These are phyloP conservation scores for Drosophila falleni DNA, from an alignment of 2,888 invertebrate species.

Conservation along the genomic window DNA sequence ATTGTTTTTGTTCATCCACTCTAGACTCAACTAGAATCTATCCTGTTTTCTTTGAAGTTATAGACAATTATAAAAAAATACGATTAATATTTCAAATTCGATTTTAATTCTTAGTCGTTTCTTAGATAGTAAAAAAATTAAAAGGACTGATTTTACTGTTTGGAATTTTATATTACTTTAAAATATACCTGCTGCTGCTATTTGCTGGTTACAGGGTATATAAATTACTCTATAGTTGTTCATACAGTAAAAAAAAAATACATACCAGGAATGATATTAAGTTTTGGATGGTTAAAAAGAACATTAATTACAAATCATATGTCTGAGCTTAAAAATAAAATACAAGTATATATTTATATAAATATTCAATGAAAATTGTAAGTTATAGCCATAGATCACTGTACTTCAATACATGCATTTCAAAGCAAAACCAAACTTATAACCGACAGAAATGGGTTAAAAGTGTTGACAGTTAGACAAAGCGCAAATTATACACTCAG, in stretches of 20 bases:
- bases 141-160: not conserved
- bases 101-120: no score
- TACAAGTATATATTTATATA: not conserved
- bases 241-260: conserved; percentile 46
- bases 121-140: no score
- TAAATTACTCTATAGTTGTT: conserved; percentile 1
- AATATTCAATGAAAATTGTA: not conserved
- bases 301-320: no score
- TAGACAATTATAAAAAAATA: not conserved
- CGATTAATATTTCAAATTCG: not conserved
- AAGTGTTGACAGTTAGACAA: conserved; percentile 78
- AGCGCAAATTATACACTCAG: conserved; percentile 73
- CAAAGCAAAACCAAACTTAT: conserved; percentile 57
- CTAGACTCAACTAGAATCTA: not conserved
- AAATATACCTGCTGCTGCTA: not conserved
- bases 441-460: conserved; percentile 73
- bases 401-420: conserved; percentile 43
- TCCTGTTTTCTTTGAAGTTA: not conserved
- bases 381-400: conserved; percentile 16
- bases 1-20: not conserved
- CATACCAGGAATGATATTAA: not conserved
- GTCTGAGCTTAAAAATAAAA: no score
- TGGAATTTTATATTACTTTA: not conserved
- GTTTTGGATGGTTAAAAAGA: not conserved
- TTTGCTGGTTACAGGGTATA: conserved; percentile 7